A percentile compares a stretch with the other conserved stretches of the same genome.
Evolutionary conservation across 2,113 vertebrate species (phyloP).

Genomic region (Delphinapterus leucas): DNA sequence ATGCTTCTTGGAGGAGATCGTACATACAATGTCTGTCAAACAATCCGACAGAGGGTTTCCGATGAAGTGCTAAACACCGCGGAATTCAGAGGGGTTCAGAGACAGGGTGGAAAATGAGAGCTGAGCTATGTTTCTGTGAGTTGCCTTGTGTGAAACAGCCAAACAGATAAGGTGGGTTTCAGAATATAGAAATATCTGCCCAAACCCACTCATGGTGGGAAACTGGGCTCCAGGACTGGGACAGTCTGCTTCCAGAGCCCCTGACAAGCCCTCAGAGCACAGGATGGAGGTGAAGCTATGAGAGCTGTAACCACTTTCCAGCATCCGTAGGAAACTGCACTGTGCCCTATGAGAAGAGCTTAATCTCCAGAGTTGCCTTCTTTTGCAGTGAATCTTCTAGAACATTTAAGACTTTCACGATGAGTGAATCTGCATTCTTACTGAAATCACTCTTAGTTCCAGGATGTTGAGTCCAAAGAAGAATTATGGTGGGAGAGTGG

Average conservation of each 20-base stretch:
- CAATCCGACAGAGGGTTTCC: slow-evolving; percentile 56
- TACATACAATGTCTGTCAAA: slow-evolving; percentile 73
- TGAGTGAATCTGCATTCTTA: not conserved
- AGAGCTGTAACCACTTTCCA: not conserved
- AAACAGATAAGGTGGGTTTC: slow-evolving; percentile 52
- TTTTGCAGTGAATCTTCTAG: slow-evolving; percentile 39
- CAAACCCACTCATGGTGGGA: slow-evolving; percentile 52
- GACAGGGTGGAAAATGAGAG: slow-evolving; percentile 74
- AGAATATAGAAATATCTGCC: slow-evolving; percentile 43
- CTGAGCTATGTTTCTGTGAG: slow-evolving; percentile 55
- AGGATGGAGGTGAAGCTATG: slow-evolving; percentile 31
- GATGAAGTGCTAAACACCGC: slow-evolving; percentile 69
- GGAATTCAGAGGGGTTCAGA: slow-evolving; percentile 70
- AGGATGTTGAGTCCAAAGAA: not conserved
- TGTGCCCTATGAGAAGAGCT: not conserved
- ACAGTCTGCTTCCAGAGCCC: not conserved
- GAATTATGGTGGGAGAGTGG: not conserved
- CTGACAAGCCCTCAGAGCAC: not conserved
- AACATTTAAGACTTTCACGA: not conserved
- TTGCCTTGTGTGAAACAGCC: slow-evolving; percentile 55
- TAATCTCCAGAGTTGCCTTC: not conserved
- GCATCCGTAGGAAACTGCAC: not conserved
- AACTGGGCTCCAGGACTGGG: not conserved
- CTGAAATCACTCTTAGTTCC: not conserved
- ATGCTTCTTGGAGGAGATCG: slow-evolving; percentile 59